Percentiles rank a stretch among this genome's conserved stretches.
Evolutionary conservation across 1,140 invertebrate species (phyloP).

Genomic region (Danaus melanippus): DNA sequence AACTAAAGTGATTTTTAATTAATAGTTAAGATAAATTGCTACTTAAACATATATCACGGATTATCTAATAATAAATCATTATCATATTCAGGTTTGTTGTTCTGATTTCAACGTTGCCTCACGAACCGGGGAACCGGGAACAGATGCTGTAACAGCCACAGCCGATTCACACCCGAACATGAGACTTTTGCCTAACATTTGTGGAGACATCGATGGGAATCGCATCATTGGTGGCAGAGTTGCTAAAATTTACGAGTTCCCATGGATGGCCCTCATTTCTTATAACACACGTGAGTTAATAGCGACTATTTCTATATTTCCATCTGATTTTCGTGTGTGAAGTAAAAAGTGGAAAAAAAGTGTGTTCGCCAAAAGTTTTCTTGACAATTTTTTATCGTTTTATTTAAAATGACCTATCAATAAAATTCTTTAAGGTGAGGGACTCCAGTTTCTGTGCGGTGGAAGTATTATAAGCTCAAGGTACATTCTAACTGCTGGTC

Average conservation of each 20-base stretch:
- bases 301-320: neutral
- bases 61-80: neutral
- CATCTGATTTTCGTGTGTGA: no score
- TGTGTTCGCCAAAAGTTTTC: no score
- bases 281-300: slow-evolving; percentile 15
- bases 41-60: neutral
- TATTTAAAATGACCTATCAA: no score
- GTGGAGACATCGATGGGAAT: slow-evolving; percentile 18
- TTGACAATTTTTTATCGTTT: no score
- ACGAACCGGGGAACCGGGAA: neutral
- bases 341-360: no score
- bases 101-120: slow-evolving; percentile 10
- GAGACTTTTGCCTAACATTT: slow-evolving; percentile 13
- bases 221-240: slow-evolving; percentile 19
- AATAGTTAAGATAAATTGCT: neutral
- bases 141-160: neutral
- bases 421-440: neutral
- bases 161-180: slow-evolving; percentile 10
- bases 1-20: neutral
- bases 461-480: slow-evolving; percentile 24
- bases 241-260: slow-evolving; percentile 24
- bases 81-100: slow-evolving; percentile 17
- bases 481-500: slow-evolving; percentile 28
- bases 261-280: slow-evolving; percentile 28
- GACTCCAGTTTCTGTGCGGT: slow-evolving; percentile 19